Evolutionary conservation across 2,113 vertebrate species (phyloP).

Genomic region (Silurus meridionalis): DNA sequence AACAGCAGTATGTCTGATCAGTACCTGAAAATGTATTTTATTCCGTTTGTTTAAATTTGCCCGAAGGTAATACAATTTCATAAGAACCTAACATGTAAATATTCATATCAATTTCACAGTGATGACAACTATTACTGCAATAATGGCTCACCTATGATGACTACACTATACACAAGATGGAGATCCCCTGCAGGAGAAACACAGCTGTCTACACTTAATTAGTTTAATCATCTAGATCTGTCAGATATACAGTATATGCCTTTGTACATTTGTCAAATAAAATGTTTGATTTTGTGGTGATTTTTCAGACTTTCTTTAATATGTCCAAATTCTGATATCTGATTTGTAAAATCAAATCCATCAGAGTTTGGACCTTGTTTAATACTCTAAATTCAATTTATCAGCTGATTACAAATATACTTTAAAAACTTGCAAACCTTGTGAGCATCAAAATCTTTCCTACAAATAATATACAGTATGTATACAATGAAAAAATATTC

Average conservation of each 20-base stretch:
- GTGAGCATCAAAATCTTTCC: not conserved
- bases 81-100: not conserved
- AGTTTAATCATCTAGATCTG: not conserved
- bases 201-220: not conserved
- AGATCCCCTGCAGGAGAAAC: not conserved
- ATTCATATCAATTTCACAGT: not conserved
- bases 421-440: not conserved
- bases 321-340: not conserved
- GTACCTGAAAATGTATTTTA: not conserved
- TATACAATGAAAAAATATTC: not conserved
- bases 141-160: not conserved
- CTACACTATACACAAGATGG: not conserved
- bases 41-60: not conserved
- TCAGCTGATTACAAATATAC: not conserved
- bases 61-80: not conserved
- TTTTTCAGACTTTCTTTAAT: not conserved
- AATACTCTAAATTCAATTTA: not conserved
- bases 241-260: not conserved
- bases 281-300: not conserved
- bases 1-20: not conserved
- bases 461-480: not conserved
- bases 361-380: not conserved
- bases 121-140: not conserved
- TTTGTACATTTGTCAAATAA: conserved; percentile 9
- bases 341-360: too few species aligned